Conservation (phyloP, 2,113 vertebrate genomes). For the Amazona vittata region DNA sequence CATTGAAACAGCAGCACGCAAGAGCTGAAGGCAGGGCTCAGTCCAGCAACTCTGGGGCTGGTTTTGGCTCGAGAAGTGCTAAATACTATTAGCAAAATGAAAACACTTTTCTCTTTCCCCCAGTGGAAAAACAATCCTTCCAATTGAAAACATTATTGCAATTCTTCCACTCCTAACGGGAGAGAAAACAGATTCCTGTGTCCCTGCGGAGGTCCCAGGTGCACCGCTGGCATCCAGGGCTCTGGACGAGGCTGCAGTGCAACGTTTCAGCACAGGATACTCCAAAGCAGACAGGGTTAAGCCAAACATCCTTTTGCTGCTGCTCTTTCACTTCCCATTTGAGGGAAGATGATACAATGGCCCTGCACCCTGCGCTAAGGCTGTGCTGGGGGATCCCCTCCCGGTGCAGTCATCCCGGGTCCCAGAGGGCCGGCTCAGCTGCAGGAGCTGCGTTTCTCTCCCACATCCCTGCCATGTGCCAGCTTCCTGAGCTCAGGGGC, state of each 20-base stretch:
- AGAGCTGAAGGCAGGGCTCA: background rate
- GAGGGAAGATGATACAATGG: background rate
- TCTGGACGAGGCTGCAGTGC: background rate
- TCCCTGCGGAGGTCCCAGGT: background rate
- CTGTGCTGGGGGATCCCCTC: background rate
- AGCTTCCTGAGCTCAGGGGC: background rate
- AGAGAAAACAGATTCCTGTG: background rate
- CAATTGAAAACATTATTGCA: background rate
- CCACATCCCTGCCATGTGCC: fast-evolving
- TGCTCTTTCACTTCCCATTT: constrained; percentile 37
- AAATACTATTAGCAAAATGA: background rate
- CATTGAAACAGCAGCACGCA: background rate
- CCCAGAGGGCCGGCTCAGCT: background rate
- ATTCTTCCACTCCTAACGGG: background rate
- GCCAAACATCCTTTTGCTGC: constrained; percentile 31
- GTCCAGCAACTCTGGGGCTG: background rate
- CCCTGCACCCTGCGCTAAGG: background rate
- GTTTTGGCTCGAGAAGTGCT: background rate
- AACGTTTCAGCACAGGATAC: constrained; percentile 21
- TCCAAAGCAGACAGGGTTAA: constrained; percentile 39
- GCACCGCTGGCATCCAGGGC: background rate
- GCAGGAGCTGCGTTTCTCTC: background rate
- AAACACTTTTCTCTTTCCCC: background rate
- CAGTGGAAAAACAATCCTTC: background rate
- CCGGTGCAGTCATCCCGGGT: fast-evolving